These are phyloP conservation scores for Aporophyla lueneburgensis DNA, from an alignment of 2,888 invertebrate genomes.

Conservation along the genomic window DNA sequence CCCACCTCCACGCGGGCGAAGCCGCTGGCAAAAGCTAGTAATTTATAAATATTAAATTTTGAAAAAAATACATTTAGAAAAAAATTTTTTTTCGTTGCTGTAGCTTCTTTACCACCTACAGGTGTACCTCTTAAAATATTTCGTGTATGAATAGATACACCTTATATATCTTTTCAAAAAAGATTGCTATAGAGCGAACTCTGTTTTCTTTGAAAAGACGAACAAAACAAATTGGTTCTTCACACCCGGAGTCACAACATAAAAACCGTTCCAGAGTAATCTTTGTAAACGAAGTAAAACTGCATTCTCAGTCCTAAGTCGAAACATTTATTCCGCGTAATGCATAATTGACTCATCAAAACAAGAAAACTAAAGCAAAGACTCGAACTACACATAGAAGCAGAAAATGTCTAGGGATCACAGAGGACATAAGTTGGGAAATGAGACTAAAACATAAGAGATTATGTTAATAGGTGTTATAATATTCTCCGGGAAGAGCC, in stretches of 20 bases:
- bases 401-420: slow-evolving; percentile 59
- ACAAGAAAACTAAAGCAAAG: slow-evolving; percentile 37
- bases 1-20: too few relatives aligned
- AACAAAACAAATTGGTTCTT: neutral
- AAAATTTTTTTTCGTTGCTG: too few relatives aligned
- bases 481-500: slow-evolving; percentile 69
- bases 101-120: too few relatives aligned
- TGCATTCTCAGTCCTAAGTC: slow-evolving; percentile 12
- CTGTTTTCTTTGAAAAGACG: neutral
- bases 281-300: neutral
- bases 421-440: slow-evolving; percentile 69
- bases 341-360: slow-evolving; percentile 44
- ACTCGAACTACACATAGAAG: slow-evolving; percentile 36
- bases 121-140: too few relatives aligned
- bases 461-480: slow-evolving; percentile 80
- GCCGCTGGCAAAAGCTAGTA: too few relatives aligned
- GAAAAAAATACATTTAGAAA: too few relatives aligned
- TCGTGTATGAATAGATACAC: too few relatives aligned
- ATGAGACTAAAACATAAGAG: slow-evolving; percentile 74
- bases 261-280: slow-evolving; percentile 12
- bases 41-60: too few relatives aligned
- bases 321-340: slow-evolving; percentile 26
- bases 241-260: neutral
- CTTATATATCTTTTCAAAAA: neutral
- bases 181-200: neutral